Evolutionary conservation across 2,888 invertebrate species (phyloP).

Genomic region (Anticlea derivata): DNA sequence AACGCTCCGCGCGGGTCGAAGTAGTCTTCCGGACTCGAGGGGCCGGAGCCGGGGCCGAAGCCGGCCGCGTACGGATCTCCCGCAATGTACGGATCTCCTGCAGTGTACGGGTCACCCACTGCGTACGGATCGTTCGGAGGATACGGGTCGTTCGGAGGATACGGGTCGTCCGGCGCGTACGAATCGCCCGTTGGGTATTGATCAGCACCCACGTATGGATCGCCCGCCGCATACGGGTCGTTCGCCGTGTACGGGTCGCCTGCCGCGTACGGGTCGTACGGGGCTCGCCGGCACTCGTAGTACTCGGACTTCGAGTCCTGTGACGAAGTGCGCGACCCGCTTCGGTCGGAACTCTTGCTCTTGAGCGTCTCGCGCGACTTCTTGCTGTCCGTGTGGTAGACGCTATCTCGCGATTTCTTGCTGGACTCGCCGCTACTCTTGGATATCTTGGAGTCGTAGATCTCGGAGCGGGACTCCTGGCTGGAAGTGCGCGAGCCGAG

Average conservation of each 20-base stretch:
- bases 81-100: constrained; percentile 44
- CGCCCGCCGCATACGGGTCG: constrained; percentile 44
- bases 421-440: constrained; percentile 87
- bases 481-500: constrained; percentile 87
- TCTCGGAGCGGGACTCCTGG: constrained; percentile 88
- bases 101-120: constrained; percentile 44
- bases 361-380: constrained; percentile 86
- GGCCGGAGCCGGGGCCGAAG: constrained; percentile 80
- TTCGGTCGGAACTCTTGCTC: constrained; percentile 85
- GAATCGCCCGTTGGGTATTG: constrained; percentile 46
- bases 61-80: constrained; percentile 69
- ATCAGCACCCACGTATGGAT: constrained; percentile 55
- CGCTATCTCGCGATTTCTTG: constrained; percentile 86
- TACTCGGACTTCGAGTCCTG: constrained; percentile 90
- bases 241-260: not conserved
- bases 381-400: constrained; percentile 87
- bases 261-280: constrained; percentile 57
- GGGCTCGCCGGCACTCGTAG: constrained; percentile 85
- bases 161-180: constrained; percentile 7
- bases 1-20: constrained; percentile 82
- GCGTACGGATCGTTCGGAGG: not conserved
- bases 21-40: constrained; percentile 88
- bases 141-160: constrained; percentile 46
- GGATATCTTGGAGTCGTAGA: constrained; percentile 86
- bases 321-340: constrained; percentile 86